Percentiles rank a stretch among this genome's conserved stretches.
Evolutionary conservation across 2,888 invertebrate species (phyloP).

Genomic region (Orthosia cruda): DNA sequence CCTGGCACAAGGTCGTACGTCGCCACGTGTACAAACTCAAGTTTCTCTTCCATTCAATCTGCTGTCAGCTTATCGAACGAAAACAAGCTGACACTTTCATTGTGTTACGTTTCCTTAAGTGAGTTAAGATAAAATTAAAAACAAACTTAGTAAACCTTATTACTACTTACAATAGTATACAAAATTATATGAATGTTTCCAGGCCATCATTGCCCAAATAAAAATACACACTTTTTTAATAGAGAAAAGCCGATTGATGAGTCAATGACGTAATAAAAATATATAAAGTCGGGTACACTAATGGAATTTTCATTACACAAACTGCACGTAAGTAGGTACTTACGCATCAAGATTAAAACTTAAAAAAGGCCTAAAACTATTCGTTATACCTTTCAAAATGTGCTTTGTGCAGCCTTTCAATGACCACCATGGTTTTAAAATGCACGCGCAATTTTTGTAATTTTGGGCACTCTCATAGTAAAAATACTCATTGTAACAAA

Average conservation of each 20-base stretch:
- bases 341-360: too few species aligned
- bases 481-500: neutral
- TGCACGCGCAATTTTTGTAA: too few species aligned
- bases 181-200: too few species aligned
- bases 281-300: too few species aligned
- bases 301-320: neutral
- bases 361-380: too few species aligned
- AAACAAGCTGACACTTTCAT: constrained; percentile 27
- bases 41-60: constrained; percentile 30
- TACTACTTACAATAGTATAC: neutral
- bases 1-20: neutral
- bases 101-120: constrained; percentile 13
- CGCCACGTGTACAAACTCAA: constrained; percentile 12
- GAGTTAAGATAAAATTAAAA: constrained; percentile 12
- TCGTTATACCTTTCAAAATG: neutral
- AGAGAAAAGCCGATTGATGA: too few species aligned
- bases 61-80: constrained; percentile 38
- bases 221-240: too few species aligned
- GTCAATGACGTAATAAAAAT: too few species aligned
- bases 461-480: too few species aligned
- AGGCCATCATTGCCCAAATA: neutral
- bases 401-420: too few species aligned
- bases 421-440: too few species aligned
- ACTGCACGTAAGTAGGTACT: neutral
- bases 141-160: neutral